These are phyloP conservation scores for Agonopterix alstromeriana DNA, from an alignment of 2,888 invertebrate species.

Conservation along the genomic window DNA sequence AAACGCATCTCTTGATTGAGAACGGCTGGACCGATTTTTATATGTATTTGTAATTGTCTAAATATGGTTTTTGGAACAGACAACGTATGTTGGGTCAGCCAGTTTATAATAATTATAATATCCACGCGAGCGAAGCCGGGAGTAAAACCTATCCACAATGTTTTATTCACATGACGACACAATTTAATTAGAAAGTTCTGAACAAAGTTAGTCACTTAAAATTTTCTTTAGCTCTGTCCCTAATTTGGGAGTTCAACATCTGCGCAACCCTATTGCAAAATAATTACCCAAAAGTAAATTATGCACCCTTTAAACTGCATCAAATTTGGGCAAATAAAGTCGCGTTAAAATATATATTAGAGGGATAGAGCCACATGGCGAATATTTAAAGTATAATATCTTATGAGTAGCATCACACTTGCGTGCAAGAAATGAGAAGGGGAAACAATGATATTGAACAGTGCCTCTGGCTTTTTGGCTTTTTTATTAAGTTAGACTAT, in stretches of 20 bases:
- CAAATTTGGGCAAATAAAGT: constrained; percentile 65
- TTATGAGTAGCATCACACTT: constrained; percentile 43
- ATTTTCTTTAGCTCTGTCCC: constrained; percentile 46
- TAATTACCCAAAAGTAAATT: constrained; percentile 71
- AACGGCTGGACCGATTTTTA: no score
- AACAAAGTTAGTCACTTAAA: constrained; percentile 47
- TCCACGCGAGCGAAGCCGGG: no score
- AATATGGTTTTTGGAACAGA: no score
- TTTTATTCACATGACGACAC: constrained; percentile 35
- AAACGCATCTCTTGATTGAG: no score
- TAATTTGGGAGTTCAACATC: constrained; percentile 56
- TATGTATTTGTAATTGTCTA: no score
- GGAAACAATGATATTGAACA: constrained; percentile 42
- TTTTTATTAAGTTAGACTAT: constrained; percentile 19
- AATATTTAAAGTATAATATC: constrained; percentile 57
- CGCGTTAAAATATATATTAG: constrained; percentile 55
- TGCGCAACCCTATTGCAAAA: constrained; percentile 69
- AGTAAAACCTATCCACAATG: constrained; percentile 13
- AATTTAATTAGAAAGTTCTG: constrained; percentile 52
- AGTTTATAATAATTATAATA: no score
- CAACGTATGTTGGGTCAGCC: no score
- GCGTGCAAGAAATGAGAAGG: constrained; percentile 28
- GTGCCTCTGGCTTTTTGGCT: constrained; percentile 23
- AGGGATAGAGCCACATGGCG: constrained; percentile 61
- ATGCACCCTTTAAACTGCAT: constrained; percentile 73